Evolutionary conservation across 2,888 invertebrate species (phyloP).

Genomic region (Boloria euphrosyne): DNA sequence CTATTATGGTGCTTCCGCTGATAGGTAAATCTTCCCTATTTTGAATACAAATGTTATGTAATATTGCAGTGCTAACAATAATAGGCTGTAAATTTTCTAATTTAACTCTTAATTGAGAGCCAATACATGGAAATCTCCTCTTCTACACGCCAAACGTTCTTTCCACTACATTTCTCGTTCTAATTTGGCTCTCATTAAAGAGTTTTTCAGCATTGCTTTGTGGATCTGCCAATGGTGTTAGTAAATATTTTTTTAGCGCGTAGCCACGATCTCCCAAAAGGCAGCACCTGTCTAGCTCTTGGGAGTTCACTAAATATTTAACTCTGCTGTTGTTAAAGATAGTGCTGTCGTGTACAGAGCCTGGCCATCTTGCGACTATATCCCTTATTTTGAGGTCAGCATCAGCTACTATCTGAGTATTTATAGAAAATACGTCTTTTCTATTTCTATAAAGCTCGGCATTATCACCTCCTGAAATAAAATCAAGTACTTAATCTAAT

Average conservation of each 20-base stretch:
- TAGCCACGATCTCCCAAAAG: background rate
- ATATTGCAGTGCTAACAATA: constrained; percentile 1
- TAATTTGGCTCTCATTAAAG: background rate
- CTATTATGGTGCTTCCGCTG: background rate
- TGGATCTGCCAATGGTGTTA: constrained; percentile 1
- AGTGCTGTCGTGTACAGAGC: constrained; percentile 21
- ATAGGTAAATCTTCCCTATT: background rate
- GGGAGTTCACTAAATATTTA: background rate
- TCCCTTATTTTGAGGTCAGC: constrained; percentile 29
- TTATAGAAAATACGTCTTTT: constrained; percentile 33
- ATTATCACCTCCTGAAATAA: background rate
- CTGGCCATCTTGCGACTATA: constrained; percentile 34
- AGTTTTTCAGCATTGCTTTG: background rate
- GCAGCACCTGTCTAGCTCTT: background rate
- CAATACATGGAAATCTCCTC: constrained; percentile 3
- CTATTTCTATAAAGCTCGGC: constrained; percentile 28
- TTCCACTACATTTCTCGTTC: background rate
- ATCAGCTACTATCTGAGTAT: constrained; percentile 30
- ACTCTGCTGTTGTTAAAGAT: constrained; percentile 13
- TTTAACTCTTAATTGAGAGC: constrained; percentile 1
- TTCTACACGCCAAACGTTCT: background rate
- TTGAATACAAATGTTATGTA: constrained; percentile 3
- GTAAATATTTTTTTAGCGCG: background rate
- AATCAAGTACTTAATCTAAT: no score
- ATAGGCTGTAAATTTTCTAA: background rate